Base-by-base conservation (phyloP, 2,797 vertebrate genomes). In the Perodicticus potto region DNA sequence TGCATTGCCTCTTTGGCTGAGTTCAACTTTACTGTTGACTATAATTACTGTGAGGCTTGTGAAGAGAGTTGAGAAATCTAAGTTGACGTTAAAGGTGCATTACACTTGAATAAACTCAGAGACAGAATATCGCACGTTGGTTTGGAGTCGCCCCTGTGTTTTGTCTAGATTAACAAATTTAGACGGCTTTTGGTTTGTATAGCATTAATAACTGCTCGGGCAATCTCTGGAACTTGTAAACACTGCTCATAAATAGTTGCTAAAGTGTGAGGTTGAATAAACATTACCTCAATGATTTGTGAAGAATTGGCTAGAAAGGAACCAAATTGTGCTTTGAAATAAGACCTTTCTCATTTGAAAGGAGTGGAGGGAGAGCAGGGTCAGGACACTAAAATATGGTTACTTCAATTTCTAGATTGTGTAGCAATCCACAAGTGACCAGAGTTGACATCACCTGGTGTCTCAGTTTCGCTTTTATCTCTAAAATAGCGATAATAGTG, bases 191-290 rank as follows among this genome's bases (percentile, higher is more conserved):
- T 2, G 78, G 89, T 84, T 86, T 85, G 76, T 25, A 4, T 77
- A 84, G 80, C 93, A 45, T 89, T 97, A 84, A 88, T 93, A 95
- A 95, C 32, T 4, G 16, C 37, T 1, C 53, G 80, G 74, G 32
- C 49, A 5, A 85, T 82, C 86, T 94, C 97, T 86, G 97, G 77
- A 86, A 85, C 92, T 74, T 93, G 77, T 97, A 95, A 97, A 92
- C 95, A 95, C 83, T 63, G 88, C 74, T 96, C 61, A 22, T 95
- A 93, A 95, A 91, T 81, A 86, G 91, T 95, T 34, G 23, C 80
- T 93, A 73, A 91, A 95, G 89, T 82, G 95, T 89, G 92, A 97
- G 76, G 80, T 19, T 93, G 95, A 94, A 72, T 96, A 96, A 97
- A 97, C 49, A 78, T 97, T 92, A 94, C 96, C 92, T 96, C 87